Percentiles rank a stretch among this genome's conserved stretches.
phyloP scores from a whole-genome alignment of 2,797 vertebrate genomes.

The Acanthis flammea region DNA sequence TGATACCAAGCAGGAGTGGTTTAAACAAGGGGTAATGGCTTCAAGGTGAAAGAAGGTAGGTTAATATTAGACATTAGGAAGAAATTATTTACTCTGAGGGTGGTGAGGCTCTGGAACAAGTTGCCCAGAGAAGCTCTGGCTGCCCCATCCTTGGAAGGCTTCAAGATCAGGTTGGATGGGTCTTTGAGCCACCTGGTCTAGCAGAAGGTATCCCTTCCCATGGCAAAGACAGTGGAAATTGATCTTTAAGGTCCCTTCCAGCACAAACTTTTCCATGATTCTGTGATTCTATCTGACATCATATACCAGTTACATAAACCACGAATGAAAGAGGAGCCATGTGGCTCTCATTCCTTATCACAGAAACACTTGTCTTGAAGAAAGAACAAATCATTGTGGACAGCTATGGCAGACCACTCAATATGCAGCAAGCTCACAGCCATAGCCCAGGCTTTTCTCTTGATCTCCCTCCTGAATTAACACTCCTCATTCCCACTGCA shows the following conservation, averaged over 20 bases:
- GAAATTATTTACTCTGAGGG: neutral
- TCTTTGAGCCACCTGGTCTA: neutral
- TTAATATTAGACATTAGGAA: neutral
- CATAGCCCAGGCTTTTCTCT: neutral
- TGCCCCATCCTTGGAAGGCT: accelerated
- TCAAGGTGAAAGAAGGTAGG: neutral
- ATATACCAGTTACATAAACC: neutral
- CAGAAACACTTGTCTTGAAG: neutral
- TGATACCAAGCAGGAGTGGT: neutral
- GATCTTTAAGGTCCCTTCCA: neutral
- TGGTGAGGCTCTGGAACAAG: neutral
- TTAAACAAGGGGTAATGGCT: neutral
- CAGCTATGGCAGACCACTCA: neutral
- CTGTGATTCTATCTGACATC: neutral
- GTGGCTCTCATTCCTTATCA: neutral
- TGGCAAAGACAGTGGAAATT: neutral
- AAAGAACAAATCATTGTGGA: neutral
- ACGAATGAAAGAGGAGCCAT: neutral
- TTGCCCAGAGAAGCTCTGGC: neutral
- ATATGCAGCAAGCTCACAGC: neutral
- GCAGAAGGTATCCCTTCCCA: neutral
- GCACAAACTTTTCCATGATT: neutral
- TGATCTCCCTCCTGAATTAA: neutral
- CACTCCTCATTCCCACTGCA: neutral
- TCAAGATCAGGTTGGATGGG: neutral